These are phyloP conservation scores for Coluber constrictor DNA, from an alignment of 2,797 vertebrate genomes.

Conservation along the genomic window DNA sequence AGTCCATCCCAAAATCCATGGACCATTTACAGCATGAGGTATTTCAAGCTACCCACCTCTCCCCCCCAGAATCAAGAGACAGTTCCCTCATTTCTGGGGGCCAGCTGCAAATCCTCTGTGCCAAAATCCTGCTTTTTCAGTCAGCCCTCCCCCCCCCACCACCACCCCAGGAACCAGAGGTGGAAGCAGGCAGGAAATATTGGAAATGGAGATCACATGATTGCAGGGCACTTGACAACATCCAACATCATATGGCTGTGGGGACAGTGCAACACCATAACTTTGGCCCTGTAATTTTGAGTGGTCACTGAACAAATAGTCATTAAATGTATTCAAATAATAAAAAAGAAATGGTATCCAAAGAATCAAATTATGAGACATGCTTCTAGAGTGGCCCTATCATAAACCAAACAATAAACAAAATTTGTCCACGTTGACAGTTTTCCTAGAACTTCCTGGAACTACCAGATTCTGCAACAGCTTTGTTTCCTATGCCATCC, in stretches of 20 bases:
- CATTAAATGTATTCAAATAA: neutral
- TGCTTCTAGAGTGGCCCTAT: neutral
- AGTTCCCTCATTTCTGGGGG: neutral
- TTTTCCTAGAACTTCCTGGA: neutral
- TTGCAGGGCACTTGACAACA: neutral
- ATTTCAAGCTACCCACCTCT: neutral
- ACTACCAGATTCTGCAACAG: too few species aligned
- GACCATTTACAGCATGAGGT: neutral
- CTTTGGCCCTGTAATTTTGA: neutral
- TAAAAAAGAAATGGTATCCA: neutral
- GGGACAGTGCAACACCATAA: neutral
- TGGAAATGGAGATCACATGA: neutral
- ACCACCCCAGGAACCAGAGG: neutral
- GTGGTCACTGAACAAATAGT: neutral
- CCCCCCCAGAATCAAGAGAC: neutral
- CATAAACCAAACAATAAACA: neutral
- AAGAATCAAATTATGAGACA: fast-evolving
- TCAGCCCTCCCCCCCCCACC: too few species aligned
- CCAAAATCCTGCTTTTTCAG: neutral
- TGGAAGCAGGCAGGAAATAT: neutral
- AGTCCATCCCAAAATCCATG: neutral
- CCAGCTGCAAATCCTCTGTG: neutral
- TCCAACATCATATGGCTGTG: neutral
- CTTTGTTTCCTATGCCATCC: too few species aligned
- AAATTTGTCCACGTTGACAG: neutral